phyloP scores from a whole-genome alignment of 2,113 vertebrate genomes.

The Toxotes chatareus region DNA sequence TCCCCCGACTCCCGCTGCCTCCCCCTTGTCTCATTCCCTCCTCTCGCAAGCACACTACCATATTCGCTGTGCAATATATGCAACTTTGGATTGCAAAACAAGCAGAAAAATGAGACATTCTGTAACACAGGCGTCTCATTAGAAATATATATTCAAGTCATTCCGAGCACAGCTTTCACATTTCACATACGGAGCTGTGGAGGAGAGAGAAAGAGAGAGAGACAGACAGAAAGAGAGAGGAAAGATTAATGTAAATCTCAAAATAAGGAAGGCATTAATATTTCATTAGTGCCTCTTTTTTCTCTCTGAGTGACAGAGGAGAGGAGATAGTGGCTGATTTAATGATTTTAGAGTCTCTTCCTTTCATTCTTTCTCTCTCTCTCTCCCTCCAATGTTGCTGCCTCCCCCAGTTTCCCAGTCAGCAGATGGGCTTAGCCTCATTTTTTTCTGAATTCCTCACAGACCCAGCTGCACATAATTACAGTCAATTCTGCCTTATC shows the following conservation, averaged over 20 bases:
- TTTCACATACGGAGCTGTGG: constrained; percentile 63
- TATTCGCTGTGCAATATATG: constrained; percentile 64
- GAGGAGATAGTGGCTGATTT: constrained; percentile 90
- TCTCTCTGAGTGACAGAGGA: constrained; percentile 91
- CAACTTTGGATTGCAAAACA: constrained; percentile 80
- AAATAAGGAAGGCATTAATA: constrained; percentile 93
- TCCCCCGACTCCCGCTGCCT: not conserved
- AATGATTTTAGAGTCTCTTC: constrained; percentile 92
- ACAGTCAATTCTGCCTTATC: constrained; percentile 84
- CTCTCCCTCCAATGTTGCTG: constrained; percentile 80
- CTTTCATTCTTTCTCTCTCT: constrained; percentile 77
- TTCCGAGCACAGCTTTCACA: constrained; percentile 64
- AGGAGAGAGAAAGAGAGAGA: constrained; percentile 42
- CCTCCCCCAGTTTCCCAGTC: constrained; percentile 86
- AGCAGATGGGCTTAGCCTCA: constrained; percentile 87
- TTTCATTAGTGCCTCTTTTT: constrained; percentile 96
- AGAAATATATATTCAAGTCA: constrained; percentile 78
- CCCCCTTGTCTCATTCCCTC: constrained; percentile 36
- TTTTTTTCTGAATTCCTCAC: constrained; percentile 83
- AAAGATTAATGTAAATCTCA: constrained; percentile 89
- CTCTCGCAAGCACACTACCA: constrained; percentile 30
- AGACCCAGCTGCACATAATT: constrained; percentile 85
- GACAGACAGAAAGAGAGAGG: constrained; percentile 62
- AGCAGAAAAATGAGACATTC: constrained; percentile 74
- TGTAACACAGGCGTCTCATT: constrained; percentile 69